phyloP scores from a whole-genome alignment of 2,888 invertebrate genomes.

The Ennomos quercinarius region DNA sequence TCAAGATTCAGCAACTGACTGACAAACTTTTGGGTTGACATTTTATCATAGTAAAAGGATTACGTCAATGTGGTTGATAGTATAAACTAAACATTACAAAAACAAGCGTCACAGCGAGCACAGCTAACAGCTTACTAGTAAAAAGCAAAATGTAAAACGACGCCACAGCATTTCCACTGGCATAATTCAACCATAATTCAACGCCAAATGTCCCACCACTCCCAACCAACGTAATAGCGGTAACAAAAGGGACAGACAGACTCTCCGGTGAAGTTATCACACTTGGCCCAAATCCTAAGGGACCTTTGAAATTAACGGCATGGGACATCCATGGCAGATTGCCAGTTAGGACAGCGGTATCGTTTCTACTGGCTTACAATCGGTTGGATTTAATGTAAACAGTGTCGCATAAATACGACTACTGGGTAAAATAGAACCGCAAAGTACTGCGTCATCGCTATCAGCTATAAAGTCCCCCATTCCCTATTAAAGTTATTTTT shows the following conservation, averaged over 20 bases:
- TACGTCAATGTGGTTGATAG: background rate
- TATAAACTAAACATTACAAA: background rate
- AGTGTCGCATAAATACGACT: background rate
- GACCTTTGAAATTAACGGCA: constrained; percentile 33
- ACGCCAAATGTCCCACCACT: constrained; percentile 13
- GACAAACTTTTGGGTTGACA: no score
- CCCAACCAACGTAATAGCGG: constrained; percentile 17
- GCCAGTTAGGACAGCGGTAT: constrained; percentile 34
- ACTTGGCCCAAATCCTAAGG: constrained; percentile 38
- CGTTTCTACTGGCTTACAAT: constrained; percentile 8
- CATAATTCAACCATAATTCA: background rate
- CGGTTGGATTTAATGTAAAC: constrained; percentile 7
- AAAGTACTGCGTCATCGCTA: background rate
- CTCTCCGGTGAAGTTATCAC: constrained; percentile 26
- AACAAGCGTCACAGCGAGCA: no score
- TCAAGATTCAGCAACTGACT: no score
- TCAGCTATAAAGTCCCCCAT: no score
- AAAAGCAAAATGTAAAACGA: no score
- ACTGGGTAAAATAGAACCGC: constrained; percentile 2
- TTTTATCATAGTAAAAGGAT: no score
- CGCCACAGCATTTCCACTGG: no score
- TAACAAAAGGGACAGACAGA: constrained; percentile 25
- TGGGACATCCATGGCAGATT: constrained; percentile 33
- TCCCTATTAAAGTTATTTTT: no score
- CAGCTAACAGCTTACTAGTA: no score